Conservation (phyloP, 2,113 vertebrate species). For the Prunella fulvescens region DNA sequence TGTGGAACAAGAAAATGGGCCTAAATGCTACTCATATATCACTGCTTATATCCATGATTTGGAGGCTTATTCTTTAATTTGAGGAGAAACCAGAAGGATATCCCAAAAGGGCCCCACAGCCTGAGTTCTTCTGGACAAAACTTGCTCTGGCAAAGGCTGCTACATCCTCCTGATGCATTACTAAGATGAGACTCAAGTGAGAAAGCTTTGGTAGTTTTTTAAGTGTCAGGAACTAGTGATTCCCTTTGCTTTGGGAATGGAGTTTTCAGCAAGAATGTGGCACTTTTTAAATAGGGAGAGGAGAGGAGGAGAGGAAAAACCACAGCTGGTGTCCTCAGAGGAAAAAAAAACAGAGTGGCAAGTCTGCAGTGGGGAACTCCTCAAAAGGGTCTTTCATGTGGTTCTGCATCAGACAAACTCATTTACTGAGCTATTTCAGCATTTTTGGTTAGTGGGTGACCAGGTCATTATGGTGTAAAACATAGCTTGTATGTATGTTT, state of each 20-base stretch:
- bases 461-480: neutral
- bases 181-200: neutral
- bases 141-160: neutral
- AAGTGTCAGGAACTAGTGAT: neutral
- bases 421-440: neutral
- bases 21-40: neutral
- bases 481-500: neutral
- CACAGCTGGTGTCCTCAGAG: neutral
- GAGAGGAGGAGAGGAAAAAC: neutral
- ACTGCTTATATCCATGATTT: neutral
- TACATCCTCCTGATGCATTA: neutral
- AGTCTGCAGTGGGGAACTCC: neutral
- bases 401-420: neutral
- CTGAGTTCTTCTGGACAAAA: neutral
- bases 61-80: neutral
- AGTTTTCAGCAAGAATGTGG: neutral
- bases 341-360: neutral
- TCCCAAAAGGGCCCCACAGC: neutral
- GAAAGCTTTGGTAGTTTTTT: neutral
- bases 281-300: neutral
- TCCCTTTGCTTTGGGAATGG: neutral
- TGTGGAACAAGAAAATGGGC: neutral
- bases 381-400: neutral
- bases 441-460: conserved; percentile 29
- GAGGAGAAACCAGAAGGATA: neutral